Percentiles rank a stretch among this genome's conserved stretches.
Conservation (phyloP, 2,113 vertebrate genomes). For the Alouatta palliata region DNA sequence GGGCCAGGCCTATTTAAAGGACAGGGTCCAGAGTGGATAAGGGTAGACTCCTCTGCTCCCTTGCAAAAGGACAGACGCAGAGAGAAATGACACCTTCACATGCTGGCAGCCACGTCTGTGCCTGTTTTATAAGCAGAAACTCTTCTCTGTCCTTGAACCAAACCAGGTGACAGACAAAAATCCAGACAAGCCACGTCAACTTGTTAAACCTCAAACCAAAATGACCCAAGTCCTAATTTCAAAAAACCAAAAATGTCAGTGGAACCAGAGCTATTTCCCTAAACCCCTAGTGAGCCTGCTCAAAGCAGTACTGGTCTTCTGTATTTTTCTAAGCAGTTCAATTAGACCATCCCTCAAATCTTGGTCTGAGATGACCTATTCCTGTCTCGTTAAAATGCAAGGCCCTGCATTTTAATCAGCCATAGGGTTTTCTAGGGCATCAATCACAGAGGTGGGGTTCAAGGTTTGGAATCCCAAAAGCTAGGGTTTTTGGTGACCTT, state of each 20-base stretch:
- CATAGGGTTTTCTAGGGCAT: accelerated
- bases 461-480: neutral
- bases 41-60: neutral
- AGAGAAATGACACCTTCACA: accelerated
- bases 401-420: neutral
- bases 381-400: neutral
- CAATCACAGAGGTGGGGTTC: neutral
- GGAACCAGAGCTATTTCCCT: neutral
- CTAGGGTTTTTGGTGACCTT: neutral
- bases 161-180: constrained; percentile 29
- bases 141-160: neutral
- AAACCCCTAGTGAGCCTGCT: neutral
- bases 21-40: neutral
- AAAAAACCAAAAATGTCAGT: neutral
- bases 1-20: neutral
- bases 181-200: neutral
- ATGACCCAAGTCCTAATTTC: neutral
- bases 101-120: accelerated
- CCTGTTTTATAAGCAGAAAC: neutral
- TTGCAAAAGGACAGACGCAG: neutral
- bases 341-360: accelerated
- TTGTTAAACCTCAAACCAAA: constrained; percentile 48
- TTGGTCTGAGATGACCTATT: neutral
- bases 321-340: neutral
- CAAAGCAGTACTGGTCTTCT: neutral